phyloP scores from a whole-genome alignment of 2,888 invertebrate genomes.

The Chaetogeoica ovagalla region DNA sequence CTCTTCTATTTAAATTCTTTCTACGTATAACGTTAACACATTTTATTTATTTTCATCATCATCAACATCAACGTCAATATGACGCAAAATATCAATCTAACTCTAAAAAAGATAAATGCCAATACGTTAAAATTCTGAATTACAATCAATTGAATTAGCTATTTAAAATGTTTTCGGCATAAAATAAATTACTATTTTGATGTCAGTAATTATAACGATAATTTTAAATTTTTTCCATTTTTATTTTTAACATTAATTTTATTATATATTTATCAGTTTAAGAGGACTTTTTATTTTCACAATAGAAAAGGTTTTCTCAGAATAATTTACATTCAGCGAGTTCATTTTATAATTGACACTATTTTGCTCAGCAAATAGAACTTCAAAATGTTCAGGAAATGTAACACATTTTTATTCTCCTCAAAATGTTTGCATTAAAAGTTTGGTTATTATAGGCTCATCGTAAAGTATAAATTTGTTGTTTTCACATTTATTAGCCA shows the following conservation, averaged over 20 bases:
- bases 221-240: conserved; percentile 8
- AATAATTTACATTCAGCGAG: not conserved
- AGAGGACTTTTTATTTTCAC: conserved; percentile 1
- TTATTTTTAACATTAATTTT: not conserved
- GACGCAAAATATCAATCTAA: not conserved
- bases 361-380: not conserved
- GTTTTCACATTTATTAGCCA: not conserved
- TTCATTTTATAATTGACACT: not conserved
- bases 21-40: not conserved
- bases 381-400: not conserved
- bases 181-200: not conserved
- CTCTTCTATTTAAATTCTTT: not conserved
- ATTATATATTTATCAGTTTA: not conserved
- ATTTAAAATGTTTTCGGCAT: not conserved
- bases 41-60: conserved; percentile 11
- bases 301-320: not conserved
- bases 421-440: not conserved
- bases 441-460: not conserved
- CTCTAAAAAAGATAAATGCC: not conserved
- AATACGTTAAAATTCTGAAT: not conserved
- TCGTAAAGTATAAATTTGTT: not conserved
- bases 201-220: not conserved
- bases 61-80: not conserved
- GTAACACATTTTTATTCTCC: not conserved
- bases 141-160: not conserved